Base-by-base conservation (phyloP, 2,113 vertebrate genomes). In the Theristicus caerulescens region DNA sequence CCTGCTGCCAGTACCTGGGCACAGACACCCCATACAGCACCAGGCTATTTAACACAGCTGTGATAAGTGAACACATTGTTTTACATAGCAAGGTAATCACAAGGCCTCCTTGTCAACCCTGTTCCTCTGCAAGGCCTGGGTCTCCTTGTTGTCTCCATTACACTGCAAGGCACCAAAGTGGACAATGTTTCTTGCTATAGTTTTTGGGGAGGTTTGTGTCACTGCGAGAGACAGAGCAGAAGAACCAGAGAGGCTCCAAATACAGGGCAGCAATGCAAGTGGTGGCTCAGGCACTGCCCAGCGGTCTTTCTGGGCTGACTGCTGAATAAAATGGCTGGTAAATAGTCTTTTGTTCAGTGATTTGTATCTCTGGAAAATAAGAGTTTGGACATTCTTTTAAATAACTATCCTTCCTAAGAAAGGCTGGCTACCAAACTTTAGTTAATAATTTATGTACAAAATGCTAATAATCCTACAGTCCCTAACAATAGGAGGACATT, bases 191-290 rank as follows among this genome's bases (percentile, higher is more conserved):
- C 18, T 51, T 36, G 10, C 34, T 40, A 27, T 47, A 52, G 32
- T 25, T 76, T 59, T 55, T 40, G 27, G 13, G 16, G n/a, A 51
- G 8, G 42, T 76, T 49, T 82, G 18, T 70, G 40, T 32, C 49
- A 17, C 19, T 57, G 20, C 19, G 15, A 57, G 40, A 76, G 21
- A 57, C 0, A 1, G 47, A 86, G 17, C 11, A 85, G 36, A 64
- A 78, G 31, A 67, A 18, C 11, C 11, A 55, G 16, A 70, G 18
- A 1, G 1, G n/a, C 21, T 64, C 18, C 32, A 69, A 55, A 36
- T 42, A 61, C 15, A 70, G 57, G 10, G 13, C 32, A 22, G 12
- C 0, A 1, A 6, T 49, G 26, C 51, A 51, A 0, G 3, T 29
- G 11, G 42, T 31, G 27, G 17, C 31, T 31, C 7, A 82, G n/a